Evolutionary conservation across 2,797 vertebrate genomes (phyloP).

Genomic region (Gobionotothen gibberifrons): DNA sequence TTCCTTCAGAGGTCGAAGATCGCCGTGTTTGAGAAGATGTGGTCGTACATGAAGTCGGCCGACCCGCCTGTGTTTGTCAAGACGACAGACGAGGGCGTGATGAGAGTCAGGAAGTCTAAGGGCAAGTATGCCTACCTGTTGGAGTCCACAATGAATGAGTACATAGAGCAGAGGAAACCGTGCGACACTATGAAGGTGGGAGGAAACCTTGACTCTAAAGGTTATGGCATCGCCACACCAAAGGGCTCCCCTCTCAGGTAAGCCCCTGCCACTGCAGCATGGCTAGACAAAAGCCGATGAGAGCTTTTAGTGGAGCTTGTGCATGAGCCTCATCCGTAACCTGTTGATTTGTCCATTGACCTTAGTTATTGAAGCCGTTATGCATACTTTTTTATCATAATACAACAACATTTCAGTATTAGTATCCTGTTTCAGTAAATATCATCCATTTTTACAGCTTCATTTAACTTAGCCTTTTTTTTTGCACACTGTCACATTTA

Average conservation of each 20-base stretch:
- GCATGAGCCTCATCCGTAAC: slow-evolving; percentile 42
- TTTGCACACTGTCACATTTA: slow-evolving; percentile 23
- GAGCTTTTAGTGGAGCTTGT: slow-evolving; percentile 44
- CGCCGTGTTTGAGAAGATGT: slow-evolving; percentile 99
- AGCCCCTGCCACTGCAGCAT: slow-evolving; percentile 57
- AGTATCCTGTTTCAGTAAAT: not conserved
- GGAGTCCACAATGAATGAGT: slow-evolving; percentile 99
- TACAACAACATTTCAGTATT: not conserved
- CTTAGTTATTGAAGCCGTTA: slow-evolving; percentile 8
- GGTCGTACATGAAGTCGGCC: slow-evolving; percentile 99
- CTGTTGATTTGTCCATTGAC: slow-evolving; percentile 16
- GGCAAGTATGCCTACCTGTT: slow-evolving; percentile 99
- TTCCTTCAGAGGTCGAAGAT: slow-evolving; percentile 94
- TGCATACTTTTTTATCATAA: slow-evolving; percentile 1
- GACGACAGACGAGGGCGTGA: slow-evolving; percentile 97
- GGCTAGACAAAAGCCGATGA: slow-evolving; percentile 43
- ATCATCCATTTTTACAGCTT: not conserved
- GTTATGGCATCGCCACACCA: slow-evolving; percentile 98
- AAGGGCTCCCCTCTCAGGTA: slow-evolving; percentile 98
- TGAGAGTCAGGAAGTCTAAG: slow-evolving; percentile 97
- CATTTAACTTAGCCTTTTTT: not conserved
- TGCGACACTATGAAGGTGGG: slow-evolving; percentile 99
- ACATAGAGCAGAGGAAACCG: slow-evolving; percentile 97
- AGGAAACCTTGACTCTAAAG: slow-evolving; percentile 99
- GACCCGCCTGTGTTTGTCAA: slow-evolving; percentile 98